Percentiles rank a stretch among this genome's conserved stretches.
Evolutionary conservation across 2,113 vertebrate species (phyloP).

Genomic region (Arvicanthis niloticus): DNA sequence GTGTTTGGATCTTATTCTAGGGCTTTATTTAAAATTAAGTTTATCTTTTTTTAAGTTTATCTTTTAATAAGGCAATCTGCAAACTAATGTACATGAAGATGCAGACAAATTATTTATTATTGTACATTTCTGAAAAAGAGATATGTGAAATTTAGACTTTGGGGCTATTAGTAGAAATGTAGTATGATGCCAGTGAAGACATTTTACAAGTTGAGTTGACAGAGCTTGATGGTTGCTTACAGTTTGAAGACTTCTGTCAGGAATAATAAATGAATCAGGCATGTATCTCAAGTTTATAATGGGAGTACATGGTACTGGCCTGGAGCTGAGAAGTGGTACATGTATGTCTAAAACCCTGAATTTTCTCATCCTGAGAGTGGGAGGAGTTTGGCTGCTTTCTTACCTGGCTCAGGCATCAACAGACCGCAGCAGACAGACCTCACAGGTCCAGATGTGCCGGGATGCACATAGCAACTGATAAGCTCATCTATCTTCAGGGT

Average conservation of each 20-base stretch:
- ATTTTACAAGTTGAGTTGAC: background rate
- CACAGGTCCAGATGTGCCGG: no score
- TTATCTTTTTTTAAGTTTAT: background rate
- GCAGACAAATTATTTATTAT: background rate
- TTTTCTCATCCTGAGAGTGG: no score
- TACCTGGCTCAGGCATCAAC: no score
- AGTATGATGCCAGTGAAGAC: background rate
- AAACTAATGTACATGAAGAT: background rate
- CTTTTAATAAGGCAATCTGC: background rate
- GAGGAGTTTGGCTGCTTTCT: no score
- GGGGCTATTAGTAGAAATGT: background rate
- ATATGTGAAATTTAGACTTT: background rate
- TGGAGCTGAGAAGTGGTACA: no score
- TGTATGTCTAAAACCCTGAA: no score
- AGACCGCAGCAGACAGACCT: no score
- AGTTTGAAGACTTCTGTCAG: background rate
- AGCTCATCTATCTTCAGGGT: no score
- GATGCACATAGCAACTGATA: no score
- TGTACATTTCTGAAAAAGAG: conserved; percentile 20
- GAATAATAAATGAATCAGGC: background rate
- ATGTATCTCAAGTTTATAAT: background rate
- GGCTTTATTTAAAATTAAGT: background rate
- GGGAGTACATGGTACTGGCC: background rate
- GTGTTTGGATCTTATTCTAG: background rate
- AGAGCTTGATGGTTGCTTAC: background rate